Evolutionary conservation across 2,797 vertebrate genomes (phyloP).

Genomic region (Oreortyx pictus): DNA sequence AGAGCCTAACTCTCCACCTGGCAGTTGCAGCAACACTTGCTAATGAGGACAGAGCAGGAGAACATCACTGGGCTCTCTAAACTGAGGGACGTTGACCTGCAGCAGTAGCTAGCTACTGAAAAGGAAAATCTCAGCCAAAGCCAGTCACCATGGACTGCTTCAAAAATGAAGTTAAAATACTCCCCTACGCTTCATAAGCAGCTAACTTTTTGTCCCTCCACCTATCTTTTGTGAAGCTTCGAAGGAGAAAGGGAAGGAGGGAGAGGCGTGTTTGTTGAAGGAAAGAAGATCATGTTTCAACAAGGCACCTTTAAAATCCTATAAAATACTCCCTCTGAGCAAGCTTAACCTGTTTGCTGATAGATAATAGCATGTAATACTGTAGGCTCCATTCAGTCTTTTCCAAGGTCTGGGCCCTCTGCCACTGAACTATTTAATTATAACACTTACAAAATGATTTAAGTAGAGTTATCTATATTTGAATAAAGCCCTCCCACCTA

Average conservation of each 20-base stretch:
- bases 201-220: neutral
- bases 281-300: slow-evolving; percentile 74
- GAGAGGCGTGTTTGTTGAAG: slow-evolving; percentile 22
- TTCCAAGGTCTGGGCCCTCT: slow-evolving; percentile 61
- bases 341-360: slow-evolving; percentile 77
- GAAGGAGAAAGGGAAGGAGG: neutral
- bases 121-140: neutral
- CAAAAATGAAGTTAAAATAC: slow-evolving; percentile 8
- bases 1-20: neutral
- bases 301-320: slow-evolving; percentile 71
- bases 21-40: neutral
- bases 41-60: neutral
- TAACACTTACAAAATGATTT: slow-evolving; percentile 65
- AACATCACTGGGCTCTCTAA: accelerated
- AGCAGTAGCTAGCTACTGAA: neutral
- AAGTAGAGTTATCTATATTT: slow-evolving; percentile 68
- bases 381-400: slow-evolving; percentile 53
- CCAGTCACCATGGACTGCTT: neutral
- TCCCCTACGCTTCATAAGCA: neutral
- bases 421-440: slow-evolving; percentile 70
- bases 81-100: neutral
- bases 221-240: neutral
- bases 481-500: slow-evolving; percentile 70
- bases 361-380: slow-evolving; percentile 63
- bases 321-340: slow-evolving; percentile 68